Conservation (phyloP, 1,140 invertebrate species). For the Orius insidiosus region DNA sequence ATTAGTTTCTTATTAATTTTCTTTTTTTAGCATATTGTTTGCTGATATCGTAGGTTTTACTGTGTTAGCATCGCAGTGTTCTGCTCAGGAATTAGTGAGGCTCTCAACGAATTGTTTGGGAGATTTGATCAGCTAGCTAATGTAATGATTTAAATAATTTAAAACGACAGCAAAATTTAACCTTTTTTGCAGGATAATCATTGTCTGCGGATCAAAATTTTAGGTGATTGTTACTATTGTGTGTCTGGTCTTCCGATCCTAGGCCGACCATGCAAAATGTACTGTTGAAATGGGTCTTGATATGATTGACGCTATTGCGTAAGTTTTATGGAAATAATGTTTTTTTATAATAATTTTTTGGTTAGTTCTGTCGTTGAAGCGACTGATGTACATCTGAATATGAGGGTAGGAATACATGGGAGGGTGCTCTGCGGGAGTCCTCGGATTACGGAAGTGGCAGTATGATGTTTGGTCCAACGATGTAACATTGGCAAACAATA, state of each 20-base stretch:
- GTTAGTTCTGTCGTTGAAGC: constrained; percentile 39
- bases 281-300: constrained; percentile 77
- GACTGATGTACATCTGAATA: constrained; percentile 62
- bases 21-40: constrained; percentile 63
- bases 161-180: neutral
- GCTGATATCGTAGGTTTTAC: constrained; percentile 94
- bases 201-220: constrained; percentile 72
- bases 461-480: constrained; percentile 83
- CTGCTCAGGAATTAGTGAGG: constrained; percentile 55
- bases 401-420: constrained; percentile 78
- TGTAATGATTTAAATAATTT: constrained; percentile 39
- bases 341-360: too few relatives aligned
- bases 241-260: constrained; percentile 65
- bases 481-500: constrained; percentile 69
- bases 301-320: constrained; percentile 83
- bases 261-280: constrained; percentile 71
- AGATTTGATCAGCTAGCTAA: constrained; percentile 82
- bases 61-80: constrained; percentile 69
- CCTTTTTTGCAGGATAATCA: constrained; percentile 56
- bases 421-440: constrained; percentile 70
- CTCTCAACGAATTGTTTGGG: constrained; percentile 89
- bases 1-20: constrained; percentile 12
- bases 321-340: constrained; percentile 30
- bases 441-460: constrained; percentile 69
- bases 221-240: constrained; percentile 84